A percentile compares a stretch with the other conserved stretches of the same genome.
Conservation (phyloP, 1,140 invertebrate species). For the Helicoverpa armigera region DNA sequence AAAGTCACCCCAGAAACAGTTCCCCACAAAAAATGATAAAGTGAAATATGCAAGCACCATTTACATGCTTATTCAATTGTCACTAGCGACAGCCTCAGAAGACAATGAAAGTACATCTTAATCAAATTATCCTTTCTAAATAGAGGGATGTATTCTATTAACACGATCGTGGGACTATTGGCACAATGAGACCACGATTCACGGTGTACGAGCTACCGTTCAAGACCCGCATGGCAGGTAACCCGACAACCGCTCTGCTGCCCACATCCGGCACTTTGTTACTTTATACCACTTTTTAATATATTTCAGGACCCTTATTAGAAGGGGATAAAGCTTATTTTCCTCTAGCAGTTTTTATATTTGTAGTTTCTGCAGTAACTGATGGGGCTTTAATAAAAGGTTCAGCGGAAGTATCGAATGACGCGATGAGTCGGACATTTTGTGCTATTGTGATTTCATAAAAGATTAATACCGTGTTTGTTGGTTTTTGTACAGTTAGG, state of each 20-base stretch:
- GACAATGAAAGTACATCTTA: too few relatives aligned
- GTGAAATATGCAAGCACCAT: too few relatives aligned
- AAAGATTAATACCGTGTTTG: constrained; percentile 19
- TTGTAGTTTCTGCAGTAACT: constrained; percentile 27
- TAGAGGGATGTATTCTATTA: neutral
- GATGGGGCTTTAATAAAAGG: constrained; percentile 30
- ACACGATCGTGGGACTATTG: neutral
- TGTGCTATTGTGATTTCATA: constrained; percentile 41
- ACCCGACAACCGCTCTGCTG: constrained; percentile 21
- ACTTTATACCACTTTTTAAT: neutral
- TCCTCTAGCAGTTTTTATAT: neutral
- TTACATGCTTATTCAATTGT: too few relatives aligned
- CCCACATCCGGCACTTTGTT: constrained; percentile 45
- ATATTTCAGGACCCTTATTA: neutral
- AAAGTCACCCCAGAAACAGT: too few relatives aligned
- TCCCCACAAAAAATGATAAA: too few relatives aligned
- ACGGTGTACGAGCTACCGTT: neutral
- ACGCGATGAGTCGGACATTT: constrained; percentile 42
- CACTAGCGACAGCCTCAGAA: too few relatives aligned
- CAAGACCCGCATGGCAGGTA: constrained; percentile 42
- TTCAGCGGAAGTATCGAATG: constrained; percentile 37
- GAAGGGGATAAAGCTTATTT: neutral
- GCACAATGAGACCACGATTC: neutral
- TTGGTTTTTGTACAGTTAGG: neutral
- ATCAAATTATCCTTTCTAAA: too few relatives aligned